These are phyloP conservation scores for Fregata magnificens DNA, from an alignment of 2,113 vertebrate species.

Conservation along the genomic window DNA sequence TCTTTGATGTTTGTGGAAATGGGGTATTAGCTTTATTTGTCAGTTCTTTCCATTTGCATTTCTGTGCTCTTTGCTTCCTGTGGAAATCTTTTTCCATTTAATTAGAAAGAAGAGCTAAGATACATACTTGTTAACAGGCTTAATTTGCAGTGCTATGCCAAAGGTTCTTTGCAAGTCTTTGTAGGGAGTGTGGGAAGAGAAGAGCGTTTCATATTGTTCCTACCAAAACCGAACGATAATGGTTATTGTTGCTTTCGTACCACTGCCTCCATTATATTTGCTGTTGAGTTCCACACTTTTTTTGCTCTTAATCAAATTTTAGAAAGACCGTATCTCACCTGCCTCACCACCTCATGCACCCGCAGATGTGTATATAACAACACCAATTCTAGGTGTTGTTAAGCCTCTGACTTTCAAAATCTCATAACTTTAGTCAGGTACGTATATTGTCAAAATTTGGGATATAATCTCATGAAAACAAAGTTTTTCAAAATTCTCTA, in stretches of 20 bases:
- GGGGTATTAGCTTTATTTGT: neutral
- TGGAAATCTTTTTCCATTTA: constrained; percentile 37
- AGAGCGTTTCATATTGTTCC: neutral
- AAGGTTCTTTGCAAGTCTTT: neutral
- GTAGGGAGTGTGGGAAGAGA: neutral
- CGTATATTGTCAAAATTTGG: no score
- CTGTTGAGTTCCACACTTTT: neutral
- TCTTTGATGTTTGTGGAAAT: constrained; percentile 41
- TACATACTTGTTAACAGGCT: constrained; percentile 21
- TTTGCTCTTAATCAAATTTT: neutral
- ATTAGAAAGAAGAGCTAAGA: constrained; percentile 14
- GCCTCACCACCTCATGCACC: neutral
- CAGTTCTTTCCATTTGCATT: constrained; percentile 37
- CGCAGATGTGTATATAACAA: accelerated
- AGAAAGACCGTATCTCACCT: neutral
- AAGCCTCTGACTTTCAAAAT: neutral
- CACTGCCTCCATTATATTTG: neutral
- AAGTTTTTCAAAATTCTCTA: neutral
- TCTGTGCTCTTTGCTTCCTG: constrained; percentile 24
- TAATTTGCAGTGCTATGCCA: constrained; percentile 5
- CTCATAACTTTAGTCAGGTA: neutral
- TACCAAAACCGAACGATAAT: neutral
- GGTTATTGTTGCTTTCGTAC: neutral
- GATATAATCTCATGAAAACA: neutral
- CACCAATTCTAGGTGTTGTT: accelerated